Evolutionary conservation across 2,888 invertebrate genomes (phyloP).

Genomic region (Drosophila ezoana): DNA sequence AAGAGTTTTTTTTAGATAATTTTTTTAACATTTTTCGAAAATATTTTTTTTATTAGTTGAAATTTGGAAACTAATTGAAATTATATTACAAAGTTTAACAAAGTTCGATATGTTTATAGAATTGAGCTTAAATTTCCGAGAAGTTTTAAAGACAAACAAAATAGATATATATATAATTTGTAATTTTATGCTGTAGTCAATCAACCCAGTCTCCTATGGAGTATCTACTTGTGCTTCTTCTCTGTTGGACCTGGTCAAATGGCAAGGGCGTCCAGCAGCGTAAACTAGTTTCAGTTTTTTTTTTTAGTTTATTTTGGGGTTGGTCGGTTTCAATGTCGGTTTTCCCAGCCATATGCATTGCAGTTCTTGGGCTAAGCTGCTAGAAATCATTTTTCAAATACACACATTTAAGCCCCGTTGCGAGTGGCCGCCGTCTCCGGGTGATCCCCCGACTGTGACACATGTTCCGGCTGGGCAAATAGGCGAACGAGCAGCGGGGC

Average conservation of each 20-base stretch:
- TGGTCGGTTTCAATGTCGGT: slow-evolving; percentile 12
- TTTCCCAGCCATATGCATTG: slow-evolving; percentile 35
- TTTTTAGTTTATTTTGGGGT: slow-evolving; percentile 2
- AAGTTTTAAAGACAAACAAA: background rate
- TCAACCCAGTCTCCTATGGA: background rate
- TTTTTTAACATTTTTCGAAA: no score
- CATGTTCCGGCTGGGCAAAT: slow-evolving; percentile 60
- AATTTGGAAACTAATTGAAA: no score
- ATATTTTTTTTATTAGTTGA: no score
- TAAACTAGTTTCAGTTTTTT: slow-evolving; percentile 37
- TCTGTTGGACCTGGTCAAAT: slow-evolving; percentile 43
- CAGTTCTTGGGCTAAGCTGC: slow-evolving; percentile 58
- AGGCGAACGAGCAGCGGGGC: slow-evolving; percentile 15
- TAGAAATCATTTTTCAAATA: slow-evolving; percentile 73
- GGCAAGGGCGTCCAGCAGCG: slow-evolving; percentile 57
- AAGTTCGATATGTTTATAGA: no score
- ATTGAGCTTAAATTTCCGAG: background rate
- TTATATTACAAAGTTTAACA: no score
- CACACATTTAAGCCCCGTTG: slow-evolving; percentile 56
- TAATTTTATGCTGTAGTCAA: background rate
- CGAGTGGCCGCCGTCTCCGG: slow-evolving; percentile 28
- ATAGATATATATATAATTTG: no score
- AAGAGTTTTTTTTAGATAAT: no score
- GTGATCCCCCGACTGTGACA: slow-evolving; percentile 66
- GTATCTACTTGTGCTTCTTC: slow-evolving; percentile 7